phyloP scores from a whole-genome alignment of 1,140 invertebrate genomes.

The Ceratosolen solmsi region DNA sequence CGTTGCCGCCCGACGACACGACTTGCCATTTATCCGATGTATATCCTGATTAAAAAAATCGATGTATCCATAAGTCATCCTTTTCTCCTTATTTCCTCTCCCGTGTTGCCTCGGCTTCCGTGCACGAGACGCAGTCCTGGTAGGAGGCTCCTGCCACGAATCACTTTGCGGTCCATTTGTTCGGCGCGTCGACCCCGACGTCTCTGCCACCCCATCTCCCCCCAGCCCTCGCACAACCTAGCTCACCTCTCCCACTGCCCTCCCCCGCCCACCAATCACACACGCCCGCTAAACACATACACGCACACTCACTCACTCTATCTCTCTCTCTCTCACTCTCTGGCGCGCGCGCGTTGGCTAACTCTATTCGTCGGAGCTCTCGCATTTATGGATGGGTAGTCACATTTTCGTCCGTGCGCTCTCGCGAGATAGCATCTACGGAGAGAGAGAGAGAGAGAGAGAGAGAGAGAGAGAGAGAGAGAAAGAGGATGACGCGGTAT shows the following conservation, averaged over 20 bases:
- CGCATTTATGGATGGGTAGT: constrained; percentile 43
- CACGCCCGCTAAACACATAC: no score
- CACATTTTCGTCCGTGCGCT: constrained; percentile 30
- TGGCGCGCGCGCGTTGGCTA: background rate
- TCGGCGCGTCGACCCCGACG: background rate
- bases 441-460: no score
- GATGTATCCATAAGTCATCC: constrained; percentile 26
- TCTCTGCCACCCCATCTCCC: background rate
- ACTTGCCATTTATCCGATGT: constrained; percentile 19
- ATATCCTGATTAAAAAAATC: constrained; percentile 28
- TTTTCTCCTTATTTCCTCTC: constrained; percentile 28
- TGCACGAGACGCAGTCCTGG: background rate
- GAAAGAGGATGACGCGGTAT: background rate
- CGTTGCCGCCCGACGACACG: background rate
- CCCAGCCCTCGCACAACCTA: background rate
- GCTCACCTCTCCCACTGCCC: background rate
- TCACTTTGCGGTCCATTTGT: constrained; percentile 47
- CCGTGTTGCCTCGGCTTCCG: constrained; percentile 27
- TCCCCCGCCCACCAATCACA: background rate
- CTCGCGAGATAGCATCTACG: constrained; percentile 25
- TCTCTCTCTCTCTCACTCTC: constrained; percentile 24
- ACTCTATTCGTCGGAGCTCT: constrained; percentile 29
- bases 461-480: no score
- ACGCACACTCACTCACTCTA: no score
- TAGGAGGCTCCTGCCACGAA: constrained; percentile 29